Evolutionary conservation across 2,113 vertebrate species (phyloP).

Genomic region (Paracanthobrama guichenoti): DNA sequence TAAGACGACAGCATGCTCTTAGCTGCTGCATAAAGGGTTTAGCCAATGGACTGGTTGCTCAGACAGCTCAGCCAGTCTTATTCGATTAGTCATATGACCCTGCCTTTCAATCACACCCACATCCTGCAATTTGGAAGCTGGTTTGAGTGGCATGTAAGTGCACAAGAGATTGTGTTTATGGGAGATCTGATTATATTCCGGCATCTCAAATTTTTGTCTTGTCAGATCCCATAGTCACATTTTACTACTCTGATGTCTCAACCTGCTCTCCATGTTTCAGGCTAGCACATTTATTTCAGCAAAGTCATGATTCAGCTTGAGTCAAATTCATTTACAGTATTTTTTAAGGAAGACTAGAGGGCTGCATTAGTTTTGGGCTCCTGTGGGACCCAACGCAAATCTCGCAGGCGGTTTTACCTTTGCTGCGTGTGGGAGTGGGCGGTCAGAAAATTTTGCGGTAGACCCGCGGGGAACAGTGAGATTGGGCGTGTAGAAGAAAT

Average conservation of each 20-base stretch:
- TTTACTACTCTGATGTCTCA: not conserved
- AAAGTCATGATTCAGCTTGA: not conserved
- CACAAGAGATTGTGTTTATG: not conserved
- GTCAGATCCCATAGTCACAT: not conserved
- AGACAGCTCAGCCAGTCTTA: constrained; percentile 24
- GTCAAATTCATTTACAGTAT: not conserved
- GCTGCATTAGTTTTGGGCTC: too few species aligned
- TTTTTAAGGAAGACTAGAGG: not conserved
- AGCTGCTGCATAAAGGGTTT: constrained; percentile 5
- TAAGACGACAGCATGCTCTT: not conserved
- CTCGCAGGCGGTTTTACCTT: too few species aligned
- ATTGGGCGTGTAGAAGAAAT: too few species aligned
- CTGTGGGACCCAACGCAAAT: too few species aligned
- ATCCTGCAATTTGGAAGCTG: not conserved
- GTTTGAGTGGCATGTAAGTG: not conserved
- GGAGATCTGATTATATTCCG: not conserved
- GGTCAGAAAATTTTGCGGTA: too few species aligned
- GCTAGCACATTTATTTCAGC: not conserved
- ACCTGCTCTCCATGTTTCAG: not conserved
- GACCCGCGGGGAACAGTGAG: too few species aligned
- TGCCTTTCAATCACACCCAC: constrained; percentile 14
- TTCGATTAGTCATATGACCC: constrained; percentile 7
- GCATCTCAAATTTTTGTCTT: not conserved
- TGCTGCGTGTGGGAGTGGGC: too few species aligned
- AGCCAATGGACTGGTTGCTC: constrained; percentile 30